Conservation (phyloP, 2,797 vertebrate species). For the Fratercula arctica region DNA sequence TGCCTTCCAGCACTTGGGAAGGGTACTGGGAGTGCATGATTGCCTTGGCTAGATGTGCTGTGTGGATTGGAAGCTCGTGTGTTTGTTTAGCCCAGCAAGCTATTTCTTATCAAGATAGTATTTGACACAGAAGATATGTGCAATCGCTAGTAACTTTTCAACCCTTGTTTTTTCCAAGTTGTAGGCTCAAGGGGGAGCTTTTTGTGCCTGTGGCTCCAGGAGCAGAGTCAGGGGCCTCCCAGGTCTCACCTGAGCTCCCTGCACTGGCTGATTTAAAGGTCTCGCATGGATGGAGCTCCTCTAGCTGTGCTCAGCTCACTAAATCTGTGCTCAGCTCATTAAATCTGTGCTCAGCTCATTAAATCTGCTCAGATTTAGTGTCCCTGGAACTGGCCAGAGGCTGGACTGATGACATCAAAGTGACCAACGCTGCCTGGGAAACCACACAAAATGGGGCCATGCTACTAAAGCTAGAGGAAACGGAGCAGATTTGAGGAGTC, state of each 20-base stretch:
- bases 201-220: neutral
- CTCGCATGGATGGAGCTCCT: neutral
- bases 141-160: neutral
- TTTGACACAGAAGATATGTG: neutral
- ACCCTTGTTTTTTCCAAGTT: neutral
- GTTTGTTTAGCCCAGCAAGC: neutral
- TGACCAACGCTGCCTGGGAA: neutral
- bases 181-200: neutral
- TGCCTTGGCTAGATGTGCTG: neutral
- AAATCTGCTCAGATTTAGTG: neutral
- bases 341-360: neutral
- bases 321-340: neutral
- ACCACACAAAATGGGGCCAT: neutral
- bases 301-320: neutral
- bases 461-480: neutral
- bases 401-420: neutral
- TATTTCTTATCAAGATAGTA: neutral
- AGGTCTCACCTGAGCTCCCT: neutral
- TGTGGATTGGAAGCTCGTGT: neutral
- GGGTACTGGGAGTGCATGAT: neutral
- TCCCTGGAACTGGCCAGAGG: neutral
- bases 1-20: neutral
- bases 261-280: neutral
- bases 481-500: rapidly evolving
- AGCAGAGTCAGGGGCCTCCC: neutral